Evolutionary conservation across 2,888 invertebrate species (phyloP).

Genomic region (Brenthis hecate): DNA sequence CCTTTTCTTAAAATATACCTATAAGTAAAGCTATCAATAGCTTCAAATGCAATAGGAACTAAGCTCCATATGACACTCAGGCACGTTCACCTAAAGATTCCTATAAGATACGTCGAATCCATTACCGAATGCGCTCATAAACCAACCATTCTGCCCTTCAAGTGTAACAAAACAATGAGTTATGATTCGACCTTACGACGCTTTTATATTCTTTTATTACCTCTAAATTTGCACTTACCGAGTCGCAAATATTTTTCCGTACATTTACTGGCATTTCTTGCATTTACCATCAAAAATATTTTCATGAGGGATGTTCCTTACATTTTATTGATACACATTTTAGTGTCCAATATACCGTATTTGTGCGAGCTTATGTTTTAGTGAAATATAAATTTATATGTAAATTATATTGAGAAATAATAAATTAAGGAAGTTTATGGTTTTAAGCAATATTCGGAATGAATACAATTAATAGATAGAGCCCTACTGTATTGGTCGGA

Average conservation of each 20-base stretch:
- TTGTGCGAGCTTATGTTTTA: constrained; percentile 6
- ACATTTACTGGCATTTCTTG: constrained; percentile 47
- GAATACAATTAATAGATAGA: no score
- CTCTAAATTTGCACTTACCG: constrained; percentile 61
- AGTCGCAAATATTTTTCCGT: constrained; percentile 56
- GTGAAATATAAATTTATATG: background rate
- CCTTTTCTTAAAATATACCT: background rate
- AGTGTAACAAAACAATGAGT: constrained; percentile 72
- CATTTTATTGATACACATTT: constrained; percentile 32
- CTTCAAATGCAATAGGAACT: background rate
- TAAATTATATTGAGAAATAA: background rate
- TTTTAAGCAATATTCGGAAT: no score
- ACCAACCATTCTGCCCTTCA: constrained; percentile 48
- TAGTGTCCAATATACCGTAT: constrained; percentile 25
- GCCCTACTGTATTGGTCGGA: no score
- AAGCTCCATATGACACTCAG: constrained; percentile 31
- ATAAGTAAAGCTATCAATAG: background rate
- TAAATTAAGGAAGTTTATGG: no score
- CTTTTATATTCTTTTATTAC: constrained; percentile 73
- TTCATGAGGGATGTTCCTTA: constrained; percentile 27
- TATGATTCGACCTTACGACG: constrained; percentile 67
- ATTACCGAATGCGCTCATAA: constrained; percentile 74
- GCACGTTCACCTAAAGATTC: constrained; percentile 43
- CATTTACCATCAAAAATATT: constrained; percentile 45
- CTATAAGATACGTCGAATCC: constrained; percentile 65